These are phyloP conservation scores for Sciaenops ocellatus DNA, from an alignment of 2,797 vertebrate genomes.

Conservation along the genomic window DNA sequence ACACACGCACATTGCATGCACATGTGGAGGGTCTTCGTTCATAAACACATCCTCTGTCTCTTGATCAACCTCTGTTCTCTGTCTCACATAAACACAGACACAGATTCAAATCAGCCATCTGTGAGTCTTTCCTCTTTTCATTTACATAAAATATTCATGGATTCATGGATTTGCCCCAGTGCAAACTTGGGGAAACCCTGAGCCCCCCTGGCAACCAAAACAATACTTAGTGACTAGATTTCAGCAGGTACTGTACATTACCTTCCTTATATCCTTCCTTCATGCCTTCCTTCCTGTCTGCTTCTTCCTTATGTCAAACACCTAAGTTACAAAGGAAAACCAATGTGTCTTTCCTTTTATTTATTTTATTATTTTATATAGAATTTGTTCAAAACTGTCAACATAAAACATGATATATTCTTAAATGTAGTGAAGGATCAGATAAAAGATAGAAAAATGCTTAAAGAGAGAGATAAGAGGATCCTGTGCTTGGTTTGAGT, in stretches of 20 bases:
- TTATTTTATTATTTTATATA: background rate
- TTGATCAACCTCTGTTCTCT: constrained; percentile 52
- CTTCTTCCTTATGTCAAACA: constrained; percentile 1
- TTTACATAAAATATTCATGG: constrained; percentile 84
- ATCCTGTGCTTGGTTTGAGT: background rate
- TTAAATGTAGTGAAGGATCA: background rate
- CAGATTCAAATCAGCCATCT: constrained; percentile 78
- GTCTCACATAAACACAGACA: constrained; percentile 32
- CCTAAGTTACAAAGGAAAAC: background rate
- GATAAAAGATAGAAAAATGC: background rate
- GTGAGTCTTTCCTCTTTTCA: constrained; percentile 65
- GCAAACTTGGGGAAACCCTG: constrained; percentile 79
- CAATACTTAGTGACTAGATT: constrained; percentile 62
- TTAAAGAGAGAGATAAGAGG: background rate
- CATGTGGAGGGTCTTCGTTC: constrained; percentile 60
- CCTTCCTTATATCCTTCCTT: background rate
- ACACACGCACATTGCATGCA: constrained; percentile 38
- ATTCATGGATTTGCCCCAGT: constrained; percentile 72
- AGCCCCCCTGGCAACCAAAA: constrained; percentile 66
- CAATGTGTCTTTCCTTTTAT: background rate
- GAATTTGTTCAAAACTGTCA: background rate
- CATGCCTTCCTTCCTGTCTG: constrained; percentile 1
- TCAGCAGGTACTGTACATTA: constrained; percentile 17
- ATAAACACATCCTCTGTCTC: constrained; percentile 44
- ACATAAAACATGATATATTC: background rate